A percentile compares a stretch with the other conserved stretches of the same genome.
Conservation (phyloP, 2,113 vertebrate species). For the Aspidoscelis tigris region DNA sequence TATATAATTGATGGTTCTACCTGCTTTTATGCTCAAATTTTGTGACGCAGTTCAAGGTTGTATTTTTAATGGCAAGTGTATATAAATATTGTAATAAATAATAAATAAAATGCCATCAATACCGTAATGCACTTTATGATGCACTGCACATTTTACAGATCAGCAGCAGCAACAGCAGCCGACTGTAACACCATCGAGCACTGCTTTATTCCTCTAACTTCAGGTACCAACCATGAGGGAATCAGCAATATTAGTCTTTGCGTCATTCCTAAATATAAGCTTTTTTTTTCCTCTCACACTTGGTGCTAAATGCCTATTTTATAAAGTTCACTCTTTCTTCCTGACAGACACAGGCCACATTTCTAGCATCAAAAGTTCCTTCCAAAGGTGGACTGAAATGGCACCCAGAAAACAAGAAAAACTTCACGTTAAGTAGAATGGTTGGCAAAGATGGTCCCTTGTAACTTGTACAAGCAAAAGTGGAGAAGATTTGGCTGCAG, state of each 20-base stretch:
- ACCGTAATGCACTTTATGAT: not conserved
- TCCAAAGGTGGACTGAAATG: constrained; percentile 29
- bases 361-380: constrained; percentile 11
- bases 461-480: not conserved
- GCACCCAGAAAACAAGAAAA: constrained; percentile 23
- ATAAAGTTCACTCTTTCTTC: constrained; percentile 15
- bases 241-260: not conserved
- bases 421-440: constrained; percentile 10
- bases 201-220: not conserved
- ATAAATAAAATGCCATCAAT: not conserved
- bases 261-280: constrained; percentile 27
- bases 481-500: not conserved
- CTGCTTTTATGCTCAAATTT: no score
- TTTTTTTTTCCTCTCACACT: constrained; percentile 1
- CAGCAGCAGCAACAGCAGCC: not conserved
- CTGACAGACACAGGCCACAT: constrained; percentile 15
- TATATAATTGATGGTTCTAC: no score
- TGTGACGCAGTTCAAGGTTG: no score
- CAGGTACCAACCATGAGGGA: not conserved
- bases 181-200: not conserved
- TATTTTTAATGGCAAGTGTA: no score
- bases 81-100: no score
- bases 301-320: constrained; percentile 47
- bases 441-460: not conserved
- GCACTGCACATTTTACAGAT: not conserved